Evolutionary conservation across 2,797 vertebrate species (phyloP).

Genomic region (Halcyon badia): DNA sequence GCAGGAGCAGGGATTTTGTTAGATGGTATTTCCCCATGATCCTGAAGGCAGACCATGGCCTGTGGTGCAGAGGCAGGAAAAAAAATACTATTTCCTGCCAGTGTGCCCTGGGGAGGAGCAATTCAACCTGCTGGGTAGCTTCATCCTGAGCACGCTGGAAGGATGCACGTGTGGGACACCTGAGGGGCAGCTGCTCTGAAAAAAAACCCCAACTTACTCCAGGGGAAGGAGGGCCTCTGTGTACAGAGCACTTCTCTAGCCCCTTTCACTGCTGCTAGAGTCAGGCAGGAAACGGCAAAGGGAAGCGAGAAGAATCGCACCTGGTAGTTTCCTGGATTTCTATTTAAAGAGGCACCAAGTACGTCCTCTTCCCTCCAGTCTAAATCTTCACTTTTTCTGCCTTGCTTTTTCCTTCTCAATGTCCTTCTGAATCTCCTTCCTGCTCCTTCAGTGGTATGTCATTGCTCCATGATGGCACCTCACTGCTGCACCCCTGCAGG

Average conservation of each 20-base stretch:
- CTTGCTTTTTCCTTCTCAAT: not conserved
- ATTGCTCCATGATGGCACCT: not conserved
- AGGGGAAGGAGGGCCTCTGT: not conserved
- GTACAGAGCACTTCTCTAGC: not conserved
- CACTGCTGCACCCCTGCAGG: not conserved
- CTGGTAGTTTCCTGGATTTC: constrained; percentile 32
- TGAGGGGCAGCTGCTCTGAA: not conserved
- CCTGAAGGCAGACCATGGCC: not conserved
- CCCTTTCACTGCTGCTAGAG: not conserved
- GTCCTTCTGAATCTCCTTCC: not conserved
- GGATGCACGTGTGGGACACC: not conserved
- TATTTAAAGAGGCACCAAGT: constrained; percentile 37
- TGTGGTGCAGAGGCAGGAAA: accelerated
- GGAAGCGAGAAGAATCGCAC: constrained; percentile 14
- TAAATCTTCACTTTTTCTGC: not conserved
- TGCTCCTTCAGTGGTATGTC: not conserved
- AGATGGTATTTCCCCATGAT: not conserved
- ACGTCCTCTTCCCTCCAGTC: constrained; percentile 8
- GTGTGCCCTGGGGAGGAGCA: not conserved
- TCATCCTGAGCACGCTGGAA: not conserved
- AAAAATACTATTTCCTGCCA: not conserved
- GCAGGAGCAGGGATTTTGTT: not conserved
- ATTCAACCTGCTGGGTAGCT: not conserved
- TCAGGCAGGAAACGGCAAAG: not conserved
- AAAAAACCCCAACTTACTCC: accelerated